Base-by-base conservation (phyloP, 2,888 invertebrate species). In the Amblyjoppa fuscipennis region DNA sequence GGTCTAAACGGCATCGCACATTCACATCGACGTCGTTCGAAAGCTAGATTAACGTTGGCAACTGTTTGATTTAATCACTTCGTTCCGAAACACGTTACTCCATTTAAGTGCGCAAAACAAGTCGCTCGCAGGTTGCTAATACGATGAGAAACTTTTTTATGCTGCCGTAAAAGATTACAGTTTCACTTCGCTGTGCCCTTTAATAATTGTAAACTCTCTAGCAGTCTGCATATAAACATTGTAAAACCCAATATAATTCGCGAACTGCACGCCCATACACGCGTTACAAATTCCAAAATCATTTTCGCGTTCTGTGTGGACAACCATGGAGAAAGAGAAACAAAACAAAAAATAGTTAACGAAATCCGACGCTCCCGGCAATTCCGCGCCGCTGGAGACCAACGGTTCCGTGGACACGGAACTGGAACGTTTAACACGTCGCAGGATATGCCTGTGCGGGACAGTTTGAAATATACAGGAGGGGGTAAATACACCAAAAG, bases 401-500 rank as follows among this genome's bases (percentile, higher is more conserved):
- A 61, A 31, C 61, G 16, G 61, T 61, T 61, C 31, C 61, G 16
- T 61, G 61, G n/a, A 31, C 61, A 61, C 61, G 61, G 31, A 34
- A 61, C 61, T 61, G 61, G 13, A 61, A 31, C 16, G 31, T 28
- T 34, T 31, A 61, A 61, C 61, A 31, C 61, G n/a, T 61, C 61
- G 61, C 61, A 0, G 61, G 28, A 34, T 61, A 16, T n/a, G 34
- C 16, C n/a, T 61, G 61, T 34, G 31, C 16, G 13, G 61, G 61
- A 61, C 61, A 61, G 61, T 61, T 31, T 34, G 34, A 61, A 61
- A 61, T 34, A 34, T n/a, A 34, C 16, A 5, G 16, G 2, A 16
- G 34, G 34, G 34, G 2, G 61, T 16, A 61, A 61, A 61, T 31
- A 61, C n/a, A 34, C 13, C 16, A 16, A 34, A 45, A 45, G 45